A percentile compares a stretch with the other conserved stretches of the same genome.
Conservation (phyloP, 2,888 invertebrate genomes). For the Trissolcus japonicus region DNA sequence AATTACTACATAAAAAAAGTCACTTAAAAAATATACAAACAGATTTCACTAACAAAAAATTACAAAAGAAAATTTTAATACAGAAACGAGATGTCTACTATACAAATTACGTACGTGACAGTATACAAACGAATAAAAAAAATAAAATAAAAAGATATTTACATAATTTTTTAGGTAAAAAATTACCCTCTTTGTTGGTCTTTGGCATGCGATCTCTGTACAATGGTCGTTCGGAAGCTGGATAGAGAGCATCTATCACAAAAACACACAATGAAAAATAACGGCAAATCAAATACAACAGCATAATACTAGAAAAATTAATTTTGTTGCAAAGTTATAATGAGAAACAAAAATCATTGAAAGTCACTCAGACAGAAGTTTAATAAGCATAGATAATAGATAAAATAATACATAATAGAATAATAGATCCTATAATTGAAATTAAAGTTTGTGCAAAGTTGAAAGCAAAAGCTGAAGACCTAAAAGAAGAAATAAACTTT, state of each 20-base stretch:
- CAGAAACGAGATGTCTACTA: neutral
- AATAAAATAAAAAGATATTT: constrained; percentile 3
- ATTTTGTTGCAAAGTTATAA: too few relatives aligned
- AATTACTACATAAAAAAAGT: neutral
- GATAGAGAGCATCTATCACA: constrained; percentile 78
- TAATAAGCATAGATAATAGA: too few relatives aligned
- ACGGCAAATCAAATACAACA: too few relatives aligned
- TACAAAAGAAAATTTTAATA: neutral
- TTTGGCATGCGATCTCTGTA: constrained; percentile 77
- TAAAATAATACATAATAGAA: too few relatives aligned
- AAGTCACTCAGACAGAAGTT: too few relatives aligned
- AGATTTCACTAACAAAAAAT: neutral
- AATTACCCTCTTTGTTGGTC: constrained; percentile 79
- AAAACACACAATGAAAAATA: constrained; percentile 22
- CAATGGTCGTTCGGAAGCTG: constrained; percentile 76
- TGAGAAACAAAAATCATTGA: too few relatives aligned
- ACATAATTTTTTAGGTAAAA: neutral
- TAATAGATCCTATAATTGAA: too few relatives aligned
- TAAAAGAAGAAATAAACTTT: too few relatives aligned
- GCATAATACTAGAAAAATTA: too few relatives aligned
- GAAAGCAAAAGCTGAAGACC: too few relatives aligned
- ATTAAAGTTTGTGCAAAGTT: too few relatives aligned
- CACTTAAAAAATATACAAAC: neutral
- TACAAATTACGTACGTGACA: constrained; percentile 1
- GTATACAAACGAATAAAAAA: neutral